Evolutionary conservation across 2,797 vertebrate genomes (phyloP), one percentile per base, ranked within the genome.

Genomic region (Myripristis jacobus): DNA sequence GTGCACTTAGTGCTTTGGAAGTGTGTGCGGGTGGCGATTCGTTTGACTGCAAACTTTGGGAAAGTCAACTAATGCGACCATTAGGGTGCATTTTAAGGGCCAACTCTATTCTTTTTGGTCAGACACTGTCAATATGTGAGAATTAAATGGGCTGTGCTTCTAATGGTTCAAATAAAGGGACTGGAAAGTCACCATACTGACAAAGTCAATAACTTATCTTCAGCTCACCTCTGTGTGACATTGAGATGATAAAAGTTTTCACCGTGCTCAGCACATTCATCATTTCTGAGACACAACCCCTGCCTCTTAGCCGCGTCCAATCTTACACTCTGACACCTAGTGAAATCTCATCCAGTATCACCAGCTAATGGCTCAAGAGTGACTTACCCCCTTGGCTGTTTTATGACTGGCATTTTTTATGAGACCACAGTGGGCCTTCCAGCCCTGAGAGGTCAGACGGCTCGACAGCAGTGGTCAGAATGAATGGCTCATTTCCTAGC

Each of bases 351-450:
- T 88, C 84, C 86, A 83, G 80, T 78, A 83, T 89, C 85, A 79
- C 86, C 80, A 77, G 77, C 86, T 89, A 88, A 89, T 87, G 77
- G 84, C 85, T 80, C 81, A 75, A 77, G 77, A 83, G 81, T 65
- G 80, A 80, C 87, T 82, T 81, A 80, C 82, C 86, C 88, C 85
- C 80, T 86, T 44, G 75, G 85, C 82, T 86, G 75, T 91, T 93
- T 91, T 89, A 91, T 90, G 88, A 85, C 89, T 85, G 83, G 88
- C 82, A 80, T 89, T 86, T 89, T 92, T 93, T 90, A 92, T 79
- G 87, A 89, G 90, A 89, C 91, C 91, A 82, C 87, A 84, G 87
- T 63, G 83, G 85, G 79, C 83, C 88, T 73, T 75, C 21, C 66
- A 82, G 84, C 86, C 70, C 74, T 2, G 60, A 89, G 86, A 91